phyloP scores from a whole-genome alignment of 2,113 vertebrate species.

The Melanostigma gelatinosum region DNA sequence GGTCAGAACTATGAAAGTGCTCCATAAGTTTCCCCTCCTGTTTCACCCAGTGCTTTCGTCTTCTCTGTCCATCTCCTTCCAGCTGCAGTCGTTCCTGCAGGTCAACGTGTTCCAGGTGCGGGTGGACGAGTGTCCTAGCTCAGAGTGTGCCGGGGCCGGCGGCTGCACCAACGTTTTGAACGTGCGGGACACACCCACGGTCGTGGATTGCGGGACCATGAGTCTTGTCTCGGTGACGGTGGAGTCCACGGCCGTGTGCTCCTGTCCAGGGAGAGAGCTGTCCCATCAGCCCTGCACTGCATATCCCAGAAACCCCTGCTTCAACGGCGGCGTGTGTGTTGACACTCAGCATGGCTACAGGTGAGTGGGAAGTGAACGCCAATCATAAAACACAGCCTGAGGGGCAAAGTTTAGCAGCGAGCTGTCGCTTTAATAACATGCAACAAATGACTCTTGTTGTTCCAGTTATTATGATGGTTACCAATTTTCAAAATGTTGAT shows the following conservation, averaged over 20 bases:
- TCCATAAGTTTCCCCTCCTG: neutral
- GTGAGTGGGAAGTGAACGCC: constrained; percentile 71
- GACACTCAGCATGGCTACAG: constrained; percentile 89
- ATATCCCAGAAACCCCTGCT: constrained; percentile 86
- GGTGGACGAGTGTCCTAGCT: constrained; percentile 84
- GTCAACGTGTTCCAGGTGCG: constrained; percentile 84
- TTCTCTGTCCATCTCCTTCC: constrained; percentile 43
- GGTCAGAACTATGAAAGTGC: neutral
- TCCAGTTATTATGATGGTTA: neutral
- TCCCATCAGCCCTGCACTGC: constrained; percentile 84
- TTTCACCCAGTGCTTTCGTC: neutral
- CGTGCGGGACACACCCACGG: constrained; percentile 79
- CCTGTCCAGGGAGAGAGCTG: constrained; percentile 80
- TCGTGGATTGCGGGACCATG: constrained; percentile 84
- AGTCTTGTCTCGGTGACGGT: constrained; percentile 83
- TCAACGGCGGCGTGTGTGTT: constrained; percentile 86
- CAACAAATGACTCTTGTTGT: neutral
- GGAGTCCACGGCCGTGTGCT: constrained; percentile 75
- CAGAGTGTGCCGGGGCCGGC: constrained; percentile 75
- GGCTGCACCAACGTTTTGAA: constrained; percentile 77
- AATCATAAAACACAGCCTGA: neutral
- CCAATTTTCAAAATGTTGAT: neutral
- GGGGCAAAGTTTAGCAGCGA: too few relatives aligned
- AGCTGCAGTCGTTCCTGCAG: constrained; percentile 88
- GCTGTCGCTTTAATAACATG: neutral